Evolutionary conservation across 2,113 vertebrate genomes (phyloP), one percentile per base, ranked within the genome.

Genomic region (Scophthalmus maximus): DNA sequence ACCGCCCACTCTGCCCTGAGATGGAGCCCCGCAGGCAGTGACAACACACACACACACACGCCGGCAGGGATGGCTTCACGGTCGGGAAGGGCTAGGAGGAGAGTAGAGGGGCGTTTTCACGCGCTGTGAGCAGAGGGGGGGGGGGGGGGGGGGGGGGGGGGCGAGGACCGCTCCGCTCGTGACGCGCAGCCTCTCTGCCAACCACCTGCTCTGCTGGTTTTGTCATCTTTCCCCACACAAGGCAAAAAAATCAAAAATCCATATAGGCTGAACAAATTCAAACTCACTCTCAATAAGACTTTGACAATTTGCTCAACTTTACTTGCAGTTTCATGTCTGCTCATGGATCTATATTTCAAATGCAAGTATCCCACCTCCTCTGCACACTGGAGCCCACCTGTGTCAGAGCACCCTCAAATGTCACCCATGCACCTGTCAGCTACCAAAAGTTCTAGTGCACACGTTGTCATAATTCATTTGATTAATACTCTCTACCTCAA

Each of bases 31-130:
- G 79, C 63, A 85, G 87, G 76, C 78, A 23, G 87, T 83, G 81
- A 80, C 53, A 62, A 78, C 65, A 70, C 76, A 77, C 70, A 51
- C 70, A 51, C 70, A 61, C 74, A 47, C 74, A 20, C 79, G 88
- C 81, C 85, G 79, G 85, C 66, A 59, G 68, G 77, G 86, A 81
- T 64, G 85, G 84, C 73, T 78, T n/a, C 8, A 32, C 44, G 67
- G 69, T 73, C 66, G 67, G 68, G 68, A 64, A 76, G 68, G 69
- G 61, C 61, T 73, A 25, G 71, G 74, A 83, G 76, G 68, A 79
- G 79, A 80, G 79, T 26, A 50, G 74, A 90, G 88, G 88, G 90
- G 92, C 85, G 93, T 90, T 88, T 88, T 85, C 87, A 80, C 79
- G 51, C 57, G 51, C 57, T 81, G 53, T 10, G 63, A 62, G 87